Evolutionary conservation across 2,888 invertebrate species (phyloP), one percentile per base, ranked within the genome.

Genomic region (Rotaria macrura): DNA sequence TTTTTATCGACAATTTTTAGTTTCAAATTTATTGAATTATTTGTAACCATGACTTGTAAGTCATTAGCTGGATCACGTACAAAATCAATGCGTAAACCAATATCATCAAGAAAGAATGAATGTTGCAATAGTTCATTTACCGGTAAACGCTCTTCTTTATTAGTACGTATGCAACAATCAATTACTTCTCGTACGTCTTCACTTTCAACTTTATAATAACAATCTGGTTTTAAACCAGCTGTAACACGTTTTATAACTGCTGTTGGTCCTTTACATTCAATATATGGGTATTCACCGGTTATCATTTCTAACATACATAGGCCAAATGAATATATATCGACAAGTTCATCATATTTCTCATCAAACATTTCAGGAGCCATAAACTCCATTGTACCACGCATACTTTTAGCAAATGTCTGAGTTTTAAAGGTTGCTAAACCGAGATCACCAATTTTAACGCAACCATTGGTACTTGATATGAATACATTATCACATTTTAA

Each of bases 251-350:
- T 96, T 92, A 98, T 99, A 88, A 99, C 99, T 92, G 98, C 98
- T 87, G 97, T 98, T 57, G 99, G 97, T 43, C 97, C 97, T 87
- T 95, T 95, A 91, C 99, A 99, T 92, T 99, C 99, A 87, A 95
- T 95, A 92, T 99, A 99, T 0, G 99, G 99, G 92, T 99, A 99
- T 91, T 99, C 99, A 74, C 96, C 96, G 84, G 98, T 98, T 72
- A 97, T 97, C 98, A 99, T 99, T 93, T 99, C 99, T 89, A 99
- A 92, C 96, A 99, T 97, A 92, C 99, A 99, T 98, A 99, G 99
- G 72, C 99, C 99, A 92, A 99, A 98, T 23, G 99, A 98, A 92
- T 99, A 99, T 86, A 99, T 97, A 91, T 99, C 99, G 29, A 99
- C 98, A 20, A 95, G 95, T 91, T 99, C 99, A 91, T 99, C 98